Base-by-base conservation (phyloP, 2,113 vertebrate species). In the Malurus elegans region DNA sequence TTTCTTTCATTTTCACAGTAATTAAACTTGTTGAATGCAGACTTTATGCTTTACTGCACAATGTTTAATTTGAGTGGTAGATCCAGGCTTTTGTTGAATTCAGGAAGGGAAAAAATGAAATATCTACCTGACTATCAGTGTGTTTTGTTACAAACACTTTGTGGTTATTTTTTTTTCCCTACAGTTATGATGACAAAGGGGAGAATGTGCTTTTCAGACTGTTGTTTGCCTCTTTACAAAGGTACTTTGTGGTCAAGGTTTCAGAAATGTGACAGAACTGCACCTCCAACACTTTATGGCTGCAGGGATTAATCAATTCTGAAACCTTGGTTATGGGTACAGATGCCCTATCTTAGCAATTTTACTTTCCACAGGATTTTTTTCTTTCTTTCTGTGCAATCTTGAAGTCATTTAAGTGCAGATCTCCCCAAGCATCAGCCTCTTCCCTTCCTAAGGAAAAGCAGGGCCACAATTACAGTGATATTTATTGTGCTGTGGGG, bases 1-100 rank as follows among this genome's bases (percentile, higher is more conserved):
- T 97, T 97, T 97, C 93, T 97, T 98, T 98, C 94, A 97, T 97
- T 97, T 98, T 96, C 96, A 93, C 95, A 96, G 97, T 97, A 98
- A 98, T 98, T 98, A 98, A 97, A 96, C 91, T 96, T 97, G 94
- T 96, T 97, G 96, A 97, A 97, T 97, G 84, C 96, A 97, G 91
- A 92, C 93, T 94, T 96, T 95, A 94, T 97, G 96, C 95, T 97
- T 96, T 97, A 81, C 57, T 97, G 95, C 93, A 70, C 90, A 91
- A 91, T 92, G 72, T 86, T 88, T 97, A 96, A 96, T 97, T 90
- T 96, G 94, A 95, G 92, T 92, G 79, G 91, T 96, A 96, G 95
- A 96, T 92, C 69, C 93, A 95, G 92, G 84, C 92, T 97, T 98
- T 97, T 94, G 89, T 90, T 97, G 88, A 95, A 94, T 93, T 74